Percentiles rank a stretch among this genome's conserved stretches.
These are phyloP conservation scores for Diadromus collaris DNA, from an alignment of 2,888 invertebrate genomes.

Conservation along the genomic window DNA sequence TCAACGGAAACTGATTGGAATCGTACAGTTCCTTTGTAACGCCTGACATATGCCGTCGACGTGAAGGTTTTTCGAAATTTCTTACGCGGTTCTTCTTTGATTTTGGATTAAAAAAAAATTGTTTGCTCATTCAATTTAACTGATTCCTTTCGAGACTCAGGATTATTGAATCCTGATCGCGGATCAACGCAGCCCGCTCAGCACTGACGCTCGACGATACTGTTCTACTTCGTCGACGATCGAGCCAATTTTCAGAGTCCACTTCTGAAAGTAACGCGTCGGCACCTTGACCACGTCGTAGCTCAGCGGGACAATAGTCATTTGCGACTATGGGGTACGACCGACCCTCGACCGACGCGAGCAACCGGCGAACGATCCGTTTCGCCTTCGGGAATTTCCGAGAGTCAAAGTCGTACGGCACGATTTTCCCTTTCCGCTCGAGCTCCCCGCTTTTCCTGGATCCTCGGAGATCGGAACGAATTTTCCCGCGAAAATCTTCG, in stretches of 20 bases:
- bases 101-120: no score
- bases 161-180: constrained; percentile 10
- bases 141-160: not conserved
- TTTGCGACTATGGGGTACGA: constrained; percentile 43
- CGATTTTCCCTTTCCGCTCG: constrained; percentile 8
- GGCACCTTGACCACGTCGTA: constrained; percentile 25
- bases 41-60: not conserved
- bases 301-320: constrained; percentile 31
- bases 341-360: constrained; percentile 22
- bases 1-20: not conserved
- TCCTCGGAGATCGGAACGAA: constrained; percentile 17
- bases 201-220: constrained; percentile 20
- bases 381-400: constrained; percentile 32
- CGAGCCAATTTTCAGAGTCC: constrained; percentile 34
- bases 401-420: constrained; percentile 13
- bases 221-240: constrained; percentile 34
- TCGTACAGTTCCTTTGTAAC: not conserved
- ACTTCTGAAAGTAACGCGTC: constrained; percentile 35
- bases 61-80: not conserved
- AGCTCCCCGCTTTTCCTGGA: not conserved
- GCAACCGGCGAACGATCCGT: constrained; percentile 1
- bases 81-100: not conserved
- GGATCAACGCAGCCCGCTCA: constrained; percentile 25
- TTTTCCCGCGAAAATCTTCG: constrained; percentile 39
- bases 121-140: constrained; percentile 1